Evolutionary conservation across 2,888 invertebrate genomes (phyloP).

Genomic region (Leptothorax acervorum): DNA sequence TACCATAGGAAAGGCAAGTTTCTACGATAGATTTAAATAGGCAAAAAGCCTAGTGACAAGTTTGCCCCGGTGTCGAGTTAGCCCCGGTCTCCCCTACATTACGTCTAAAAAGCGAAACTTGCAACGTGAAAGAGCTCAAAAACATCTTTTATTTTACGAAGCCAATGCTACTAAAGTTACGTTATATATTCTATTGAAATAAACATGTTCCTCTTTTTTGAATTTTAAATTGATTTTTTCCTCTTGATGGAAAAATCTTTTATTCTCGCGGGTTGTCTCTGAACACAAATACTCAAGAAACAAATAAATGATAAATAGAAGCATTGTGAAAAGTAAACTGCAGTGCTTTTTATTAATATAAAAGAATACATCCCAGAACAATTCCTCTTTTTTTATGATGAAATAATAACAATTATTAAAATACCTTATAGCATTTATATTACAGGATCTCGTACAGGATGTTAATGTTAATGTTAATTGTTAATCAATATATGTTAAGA

Average conservation of each 20-base stretch:
- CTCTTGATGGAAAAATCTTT: slow-evolving; percentile 6
- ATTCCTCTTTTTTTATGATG: not conserved
- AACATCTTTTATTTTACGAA: not conserved
- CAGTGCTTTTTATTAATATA: not conserved
- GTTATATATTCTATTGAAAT: slow-evolving; percentile 2
- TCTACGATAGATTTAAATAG: too few species aligned
- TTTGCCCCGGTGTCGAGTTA: too few species aligned
- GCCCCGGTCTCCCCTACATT: too few species aligned
- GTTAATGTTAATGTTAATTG: not conserved
- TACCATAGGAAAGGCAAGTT: too few species aligned
- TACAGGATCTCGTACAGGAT: not conserved
- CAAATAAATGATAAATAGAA: not conserved
- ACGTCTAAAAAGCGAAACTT: not conserved
- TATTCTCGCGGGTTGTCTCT: not conserved
- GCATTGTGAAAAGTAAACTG: not conserved
- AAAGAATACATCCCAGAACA: not conserved
- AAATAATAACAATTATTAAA: not conserved
- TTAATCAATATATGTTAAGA: too few species aligned
- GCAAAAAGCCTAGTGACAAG: too few species aligned
- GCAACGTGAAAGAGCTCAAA: not conserved
- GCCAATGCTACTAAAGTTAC: not conserved
- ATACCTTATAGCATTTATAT: not conserved
- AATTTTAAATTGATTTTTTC: slow-evolving; percentile 28
- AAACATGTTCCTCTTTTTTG: slow-evolving; percentile 28
- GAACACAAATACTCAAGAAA: not conserved